Evolutionary conservation across 2,113 vertebrate species (phyloP).

Genomic region (Glaucidium brasilianum): DNA sequence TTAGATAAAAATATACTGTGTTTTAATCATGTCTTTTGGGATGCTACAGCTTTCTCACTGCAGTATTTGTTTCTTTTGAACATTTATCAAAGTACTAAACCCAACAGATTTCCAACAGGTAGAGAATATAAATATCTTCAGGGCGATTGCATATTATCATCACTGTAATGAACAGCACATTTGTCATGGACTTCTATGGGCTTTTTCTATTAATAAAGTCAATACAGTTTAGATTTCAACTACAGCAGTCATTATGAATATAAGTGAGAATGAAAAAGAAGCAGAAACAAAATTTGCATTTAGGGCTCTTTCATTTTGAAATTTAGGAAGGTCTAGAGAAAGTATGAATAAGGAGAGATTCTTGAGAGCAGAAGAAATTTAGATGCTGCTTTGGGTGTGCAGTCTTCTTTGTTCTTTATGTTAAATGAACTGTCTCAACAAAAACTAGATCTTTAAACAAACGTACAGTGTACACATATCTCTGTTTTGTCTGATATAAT

Average conservation of each 20-base stretch:
- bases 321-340: background rate
- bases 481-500: background rate
- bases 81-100: background rate
- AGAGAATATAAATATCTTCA: background rate
- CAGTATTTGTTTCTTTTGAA: background rate
- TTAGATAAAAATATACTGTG: background rate
- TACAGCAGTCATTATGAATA: background rate
- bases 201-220: background rate
- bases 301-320: background rate
- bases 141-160: fast-evolving
- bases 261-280: background rate
- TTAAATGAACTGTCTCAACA: background rate
- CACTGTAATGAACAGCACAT: background rate
- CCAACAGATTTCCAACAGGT: background rate
- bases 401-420: background rate
- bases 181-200: background rate
- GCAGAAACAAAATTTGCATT: background rate
- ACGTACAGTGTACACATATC: too few species aligned
- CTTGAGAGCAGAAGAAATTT: background rate
- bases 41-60: background rate
- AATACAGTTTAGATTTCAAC: background rate
- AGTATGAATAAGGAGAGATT: background rate
- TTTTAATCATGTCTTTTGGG: background rate
- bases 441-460: background rate
- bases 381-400: background rate